These are phyloP conservation scores for Mastomys coucha DNA, from an alignment of 2,113 vertebrate species.

Conservation along the genomic window DNA sequence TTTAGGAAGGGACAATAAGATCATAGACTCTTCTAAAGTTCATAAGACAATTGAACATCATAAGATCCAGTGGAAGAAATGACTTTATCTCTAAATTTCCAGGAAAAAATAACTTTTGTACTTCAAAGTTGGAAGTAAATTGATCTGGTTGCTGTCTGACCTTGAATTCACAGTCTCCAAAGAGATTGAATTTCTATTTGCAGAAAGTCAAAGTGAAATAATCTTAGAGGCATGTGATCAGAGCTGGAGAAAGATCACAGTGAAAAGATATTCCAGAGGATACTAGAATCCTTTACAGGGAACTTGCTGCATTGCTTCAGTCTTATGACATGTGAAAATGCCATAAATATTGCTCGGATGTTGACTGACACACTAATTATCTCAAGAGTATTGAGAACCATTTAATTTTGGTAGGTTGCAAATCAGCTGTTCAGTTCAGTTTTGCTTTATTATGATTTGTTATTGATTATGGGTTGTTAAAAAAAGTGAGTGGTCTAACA, in stretches of 20 bases:
- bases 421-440: neutral
- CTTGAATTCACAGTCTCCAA: conserved; percentile 22
- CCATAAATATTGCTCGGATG: neutral
- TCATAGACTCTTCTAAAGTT: conserved; percentile 37
- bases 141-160: conserved; percentile 49
- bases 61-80: conserved; percentile 36
- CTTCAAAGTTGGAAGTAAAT: conserved; percentile 54
- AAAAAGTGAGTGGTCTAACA: conserved; percentile 4
- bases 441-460: conserved; percentile 8
- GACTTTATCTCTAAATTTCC: conserved; percentile 45
- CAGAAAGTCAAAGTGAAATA: conserved; percentile 54
- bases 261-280: neutral
- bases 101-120: conserved; percentile 42
- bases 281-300: neutral
- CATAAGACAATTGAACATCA: neutral
- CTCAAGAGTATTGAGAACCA: neutral
- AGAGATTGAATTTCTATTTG: conserved; percentile 63
- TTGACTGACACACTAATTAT: neutral
- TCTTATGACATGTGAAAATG: neutral
- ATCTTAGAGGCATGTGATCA: conserved; percentile 12
- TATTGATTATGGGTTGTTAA: neutral
- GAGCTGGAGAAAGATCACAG: conserved; percentile 11
- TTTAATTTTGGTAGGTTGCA: neutral
- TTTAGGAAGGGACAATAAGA: conserved; percentile 35
- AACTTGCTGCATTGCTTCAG: neutral